A percentile compares a stretch with the other conserved stretches of the same genome.
Conservation (phyloP, 1,140 invertebrate species). For the Notospermus geniculatus region DNA sequence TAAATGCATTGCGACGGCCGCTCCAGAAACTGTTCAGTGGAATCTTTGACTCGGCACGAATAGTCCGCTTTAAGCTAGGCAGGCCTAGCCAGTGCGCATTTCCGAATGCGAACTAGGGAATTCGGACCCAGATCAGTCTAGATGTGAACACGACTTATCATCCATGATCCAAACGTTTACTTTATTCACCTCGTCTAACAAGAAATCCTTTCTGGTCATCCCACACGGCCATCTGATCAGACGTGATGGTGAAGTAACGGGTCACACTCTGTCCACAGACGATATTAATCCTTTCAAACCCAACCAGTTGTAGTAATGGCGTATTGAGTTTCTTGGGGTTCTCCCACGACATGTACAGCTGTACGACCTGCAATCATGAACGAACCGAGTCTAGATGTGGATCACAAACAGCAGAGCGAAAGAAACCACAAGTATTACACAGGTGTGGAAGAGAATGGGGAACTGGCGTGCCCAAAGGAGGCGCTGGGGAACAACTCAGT, state of each 20-base stretch:
- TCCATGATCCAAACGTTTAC: background rate
- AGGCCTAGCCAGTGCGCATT: too few species aligned
- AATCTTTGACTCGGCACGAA: too few species aligned
- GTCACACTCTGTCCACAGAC: background rate
- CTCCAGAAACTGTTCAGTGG: too few species aligned
- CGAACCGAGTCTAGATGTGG: background rate
- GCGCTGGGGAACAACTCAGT: too few species aligned
- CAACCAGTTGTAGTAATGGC: conserved; percentile 45
- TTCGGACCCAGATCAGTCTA: background rate
- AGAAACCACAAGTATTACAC: background rate
- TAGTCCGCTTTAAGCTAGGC: too few species aligned
- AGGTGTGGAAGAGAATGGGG: too few species aligned
- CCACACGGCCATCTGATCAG: conserved; percentile 43
- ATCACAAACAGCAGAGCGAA: conserved; percentile 8
- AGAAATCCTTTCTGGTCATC: conserved; percentile 36
- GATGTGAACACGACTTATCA: background rate
- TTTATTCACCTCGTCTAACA: conserved; percentile 38
- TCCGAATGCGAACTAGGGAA: too few species aligned
- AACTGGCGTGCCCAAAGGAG: too few species aligned
- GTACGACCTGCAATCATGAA: conserved; percentile 36
- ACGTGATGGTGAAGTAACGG: conserved; percentile 23
- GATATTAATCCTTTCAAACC: conserved; percentile 32
- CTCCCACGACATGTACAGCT: conserved; percentile 46
- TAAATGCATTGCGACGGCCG: too few species aligned
- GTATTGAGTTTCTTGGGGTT: conserved; percentile 30